Percentiles rank a stretch among this genome's conserved stretches.
These are phyloP conservation scores for Sepioteuthis lessoniana DNA, from an alignment of 2,888 invertebrate species.

Conservation along the genomic window DNA sequence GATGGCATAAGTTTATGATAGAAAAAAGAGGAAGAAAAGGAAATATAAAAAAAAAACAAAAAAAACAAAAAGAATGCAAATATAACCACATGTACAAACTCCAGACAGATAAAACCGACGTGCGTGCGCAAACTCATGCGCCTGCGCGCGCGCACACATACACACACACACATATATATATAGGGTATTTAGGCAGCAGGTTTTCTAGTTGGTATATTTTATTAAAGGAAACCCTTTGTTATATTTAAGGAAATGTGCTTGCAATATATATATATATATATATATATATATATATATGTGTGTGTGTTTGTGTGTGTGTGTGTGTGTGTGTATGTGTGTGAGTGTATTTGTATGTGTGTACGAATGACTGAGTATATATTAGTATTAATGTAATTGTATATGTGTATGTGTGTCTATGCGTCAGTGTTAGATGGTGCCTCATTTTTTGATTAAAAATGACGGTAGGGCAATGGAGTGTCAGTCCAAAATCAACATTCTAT, in stretches of 20 bases:
- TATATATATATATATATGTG: background rate
- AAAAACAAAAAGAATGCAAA: background rate
- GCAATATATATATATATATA: background rate
- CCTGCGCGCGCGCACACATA: background rate
- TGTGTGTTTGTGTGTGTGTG: background rate
- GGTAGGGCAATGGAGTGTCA: no score
- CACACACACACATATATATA: slow-evolving; percentile 13
- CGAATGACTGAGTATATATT: no score
- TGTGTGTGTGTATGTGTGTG: background rate
- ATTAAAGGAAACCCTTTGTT: no score
- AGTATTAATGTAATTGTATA: no score
- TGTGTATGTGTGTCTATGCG: background rate
- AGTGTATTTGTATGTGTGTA: background rate
- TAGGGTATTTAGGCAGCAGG: no score
- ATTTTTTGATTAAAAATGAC: background rate
- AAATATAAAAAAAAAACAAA: no score
- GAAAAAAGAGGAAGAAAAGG: no score
- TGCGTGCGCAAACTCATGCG: background rate
- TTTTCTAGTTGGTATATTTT: no score
- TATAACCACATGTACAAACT: background rate
- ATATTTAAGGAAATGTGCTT: no score
- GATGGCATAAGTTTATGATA: no score
- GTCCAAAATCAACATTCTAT: no score
- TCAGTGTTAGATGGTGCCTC: background rate
- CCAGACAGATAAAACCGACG: background rate